phyloP scores from a whole-genome alignment of 1,140 invertebrate genomes.

The Drosophila elegans region DNA sequence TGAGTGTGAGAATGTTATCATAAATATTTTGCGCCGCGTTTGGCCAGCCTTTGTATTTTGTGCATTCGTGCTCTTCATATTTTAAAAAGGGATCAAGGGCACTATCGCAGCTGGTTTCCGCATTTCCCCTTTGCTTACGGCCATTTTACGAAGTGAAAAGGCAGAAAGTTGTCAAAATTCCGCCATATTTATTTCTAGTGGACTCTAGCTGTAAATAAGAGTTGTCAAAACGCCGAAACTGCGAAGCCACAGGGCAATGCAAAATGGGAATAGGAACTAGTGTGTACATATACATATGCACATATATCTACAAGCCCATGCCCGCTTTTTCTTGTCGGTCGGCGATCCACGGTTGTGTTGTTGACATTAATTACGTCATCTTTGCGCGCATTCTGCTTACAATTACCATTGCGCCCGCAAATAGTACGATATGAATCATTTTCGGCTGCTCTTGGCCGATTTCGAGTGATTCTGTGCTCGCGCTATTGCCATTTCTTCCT shows the following conservation, averaged over 20 bases:
- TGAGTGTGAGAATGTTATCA: slow-evolving; percentile 46
- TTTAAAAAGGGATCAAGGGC: slow-evolving; percentile 64
- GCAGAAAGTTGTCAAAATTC: slow-evolving; percentile 73
- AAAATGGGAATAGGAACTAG: slow-evolving; percentile 10
- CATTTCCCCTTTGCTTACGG: slow-evolving; percentile 30
- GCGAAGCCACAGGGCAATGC: slow-evolving; percentile 22
- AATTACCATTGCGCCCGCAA: slow-evolving; percentile 58
- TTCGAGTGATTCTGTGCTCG: slow-evolving; percentile 20
- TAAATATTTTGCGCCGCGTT: slow-evolving; percentile 36
- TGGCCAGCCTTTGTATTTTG: slow-evolving; percentile 7
- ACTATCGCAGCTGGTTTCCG: slow-evolving; percentile 23
- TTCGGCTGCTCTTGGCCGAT: slow-evolving; percentile 68
- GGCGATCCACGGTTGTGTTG: slow-evolving; percentile 62
- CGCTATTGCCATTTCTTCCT: slow-evolving; percentile 55
- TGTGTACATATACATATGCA: no score
- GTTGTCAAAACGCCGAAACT: slow-evolving; percentile 63
- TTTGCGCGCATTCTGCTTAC: slow-evolving; percentile 64
- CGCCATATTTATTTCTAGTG: slow-evolving; percentile 75
- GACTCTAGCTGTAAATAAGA: slow-evolving; percentile 75
- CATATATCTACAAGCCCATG: slow-evolving; percentile 14
- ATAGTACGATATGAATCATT: slow-evolving; percentile 69
- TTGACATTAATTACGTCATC: slow-evolving; percentile 79
- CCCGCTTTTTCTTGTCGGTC: slow-evolving; percentile 52
- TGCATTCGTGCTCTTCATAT: neutral
- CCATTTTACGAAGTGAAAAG: slow-evolving; percentile 62